These are phyloP conservation scores for Marcusenius ussheri DNA, from an alignment of 2,113 vertebrate species.

Conservation along the genomic window DNA sequence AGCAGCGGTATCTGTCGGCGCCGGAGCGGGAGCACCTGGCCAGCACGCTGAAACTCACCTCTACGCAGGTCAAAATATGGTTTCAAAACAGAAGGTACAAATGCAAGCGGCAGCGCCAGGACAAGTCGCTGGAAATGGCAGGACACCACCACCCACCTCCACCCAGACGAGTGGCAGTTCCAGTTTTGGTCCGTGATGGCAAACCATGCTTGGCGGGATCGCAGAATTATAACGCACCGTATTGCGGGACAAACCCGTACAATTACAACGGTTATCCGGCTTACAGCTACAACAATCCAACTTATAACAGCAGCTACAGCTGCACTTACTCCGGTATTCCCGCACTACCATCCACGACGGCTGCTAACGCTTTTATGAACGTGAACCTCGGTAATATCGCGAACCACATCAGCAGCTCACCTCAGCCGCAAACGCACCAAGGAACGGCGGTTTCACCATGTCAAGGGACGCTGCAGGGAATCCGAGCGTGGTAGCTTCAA, in stretches of 20 bases:
- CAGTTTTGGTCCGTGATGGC: conserved; percentile 83
- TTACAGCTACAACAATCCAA: conserved; percentile 71
- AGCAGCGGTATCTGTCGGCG: conserved; percentile 89
- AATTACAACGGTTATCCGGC: conserved; percentile 75
- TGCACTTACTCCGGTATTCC: conserved; percentile 73
- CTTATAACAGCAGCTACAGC: conserved; percentile 75
- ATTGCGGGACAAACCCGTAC: conserved; percentile 64
- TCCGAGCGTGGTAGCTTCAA: conserved; percentile 78
- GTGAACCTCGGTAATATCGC: conserved; percentile 64
- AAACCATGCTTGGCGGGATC: conserved; percentile 80
- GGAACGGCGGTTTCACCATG: conserved; percentile 66
- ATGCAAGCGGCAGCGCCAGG: conserved; percentile 89
- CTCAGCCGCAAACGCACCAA: conserved; percentile 64
- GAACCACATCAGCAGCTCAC: conserved; percentile 52
- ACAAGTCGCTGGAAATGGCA: conserved; percentile 79
- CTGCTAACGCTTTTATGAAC: conserved; percentile 72
- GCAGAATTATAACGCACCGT: conserved; percentile 69
- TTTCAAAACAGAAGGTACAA: conserved; percentile 95
- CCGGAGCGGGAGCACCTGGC: conserved; percentile 88
- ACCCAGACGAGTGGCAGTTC: conserved; percentile 81
- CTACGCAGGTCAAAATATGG: conserved; percentile 95
- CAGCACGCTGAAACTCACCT: conserved; percentile 81
- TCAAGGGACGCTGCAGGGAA: conserved; percentile 82
- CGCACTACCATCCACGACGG: conserved; percentile 52
- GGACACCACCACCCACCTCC: conserved; percentile 68